Base-by-base conservation (phyloP, 2,888 invertebrate genomes). In the Dolichomitus sp. region DNA sequence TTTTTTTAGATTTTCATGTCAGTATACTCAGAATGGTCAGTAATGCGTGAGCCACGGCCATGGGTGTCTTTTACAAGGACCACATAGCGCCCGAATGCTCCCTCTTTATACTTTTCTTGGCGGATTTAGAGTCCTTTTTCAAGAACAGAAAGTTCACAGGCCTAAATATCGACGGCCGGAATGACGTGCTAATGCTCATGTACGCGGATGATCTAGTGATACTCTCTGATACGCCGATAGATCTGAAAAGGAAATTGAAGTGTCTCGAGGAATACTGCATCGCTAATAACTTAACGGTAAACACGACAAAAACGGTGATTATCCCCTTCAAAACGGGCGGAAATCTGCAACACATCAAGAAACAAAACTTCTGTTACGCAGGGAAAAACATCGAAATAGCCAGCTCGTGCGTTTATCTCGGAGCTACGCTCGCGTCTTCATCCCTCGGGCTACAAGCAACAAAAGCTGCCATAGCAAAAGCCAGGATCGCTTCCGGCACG, bases 251-350 rank as follows among this genome's bases (percentile, higher is more conserved):
- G 30, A 86, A 52, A 33, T 80, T 87, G 17, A 66, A 59, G 5
- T 45, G 23, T n/a, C 48, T 85, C 1, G 66, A 81, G n/a, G 70
- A 69, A 27, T 85, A 84, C 70, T 23, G 23, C 23, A 23, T 2
- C 83, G 85, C 54, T 6, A 83, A 68, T 69, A 80, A 74, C n/a
- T 52, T 84, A 19, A 61, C 50, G 27, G 81, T 88, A 4, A 87
- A 87, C 57, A 33, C 85, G 57, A 52, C 23, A 6, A 87, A 86
- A 80, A 85, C 86, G 19, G 87, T 87, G 68, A 85, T 88, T 40
- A 63, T 86, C 54, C 70, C 84, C 19, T 86, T 84, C 63, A 72
- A 80, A 48, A 81, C 76, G 45, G 84, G 80, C 3, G 81, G 84
- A 9, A 57, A 40, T 30, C 37, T 54, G 33, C 52, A 37, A 40